These are phyloP conservation scores for Cremastinae sp. DNA, from an alignment of 2,888 invertebrate genomes.

Conservation along the genomic window DNA sequence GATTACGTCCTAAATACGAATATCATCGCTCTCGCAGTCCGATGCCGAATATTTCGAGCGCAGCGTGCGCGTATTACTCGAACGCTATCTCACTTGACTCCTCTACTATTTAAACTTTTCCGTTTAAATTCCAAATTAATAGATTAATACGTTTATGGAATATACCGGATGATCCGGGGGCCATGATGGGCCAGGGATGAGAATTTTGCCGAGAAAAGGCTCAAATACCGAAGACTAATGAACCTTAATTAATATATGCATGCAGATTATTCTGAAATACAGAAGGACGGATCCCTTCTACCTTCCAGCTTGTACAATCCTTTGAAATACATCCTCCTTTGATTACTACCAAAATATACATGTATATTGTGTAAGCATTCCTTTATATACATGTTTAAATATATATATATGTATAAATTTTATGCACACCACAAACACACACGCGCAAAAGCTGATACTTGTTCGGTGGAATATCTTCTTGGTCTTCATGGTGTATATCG, in stretches of 20 bases:
- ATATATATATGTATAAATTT: too few relatives aligned
- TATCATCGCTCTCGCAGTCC: conserved; percentile 33
- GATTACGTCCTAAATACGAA: conserved; percentile 45
- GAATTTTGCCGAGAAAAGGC: conserved; percentile 35
- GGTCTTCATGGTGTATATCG: conserved; percentile 15
- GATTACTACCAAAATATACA: background rate
- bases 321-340: background rate
- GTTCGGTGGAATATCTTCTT: conserved; percentile 23
- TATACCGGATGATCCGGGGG: conserved; percentile 10
- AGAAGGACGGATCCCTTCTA: background rate
- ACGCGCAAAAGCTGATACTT: conserved; percentile 21
- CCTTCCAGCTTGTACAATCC: background rate
- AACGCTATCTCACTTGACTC: background rate
- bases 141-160: conserved; percentile 21
- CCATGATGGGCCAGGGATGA: background rate
- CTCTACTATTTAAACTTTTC: conserved; percentile 40
- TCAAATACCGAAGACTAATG: conserved; percentile 42
- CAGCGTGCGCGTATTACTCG: background rate
- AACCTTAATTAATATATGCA: conserved; percentile 39
- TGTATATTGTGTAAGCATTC: too few relatives aligned
- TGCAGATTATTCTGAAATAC: background rate
- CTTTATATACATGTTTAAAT: too few relatives aligned
- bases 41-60: background rate
- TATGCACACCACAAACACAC: too few relatives aligned
- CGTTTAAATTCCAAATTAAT: conserved; percentile 33